Conservation (phyloP, 2,888 invertebrate species). For the Perithous albicinctus region DNA sequence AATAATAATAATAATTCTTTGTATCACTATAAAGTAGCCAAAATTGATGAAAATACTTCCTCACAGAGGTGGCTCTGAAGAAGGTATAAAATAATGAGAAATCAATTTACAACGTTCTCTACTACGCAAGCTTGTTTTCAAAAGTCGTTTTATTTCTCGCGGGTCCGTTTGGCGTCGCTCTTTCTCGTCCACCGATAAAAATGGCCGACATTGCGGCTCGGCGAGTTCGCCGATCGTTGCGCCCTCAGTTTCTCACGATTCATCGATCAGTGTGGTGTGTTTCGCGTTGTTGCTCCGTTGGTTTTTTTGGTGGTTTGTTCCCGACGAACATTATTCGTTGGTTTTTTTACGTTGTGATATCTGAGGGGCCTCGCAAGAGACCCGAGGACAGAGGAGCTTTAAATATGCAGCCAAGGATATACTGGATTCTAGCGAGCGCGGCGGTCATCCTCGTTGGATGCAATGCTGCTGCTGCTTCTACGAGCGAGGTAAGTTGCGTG, state of each 20-base stretch:
- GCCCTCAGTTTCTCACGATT: constrained; percentile 83
- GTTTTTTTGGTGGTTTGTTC: constrained; percentile 77
- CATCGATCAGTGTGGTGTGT: constrained; percentile 84
- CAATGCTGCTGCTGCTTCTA: constrained; percentile 88
- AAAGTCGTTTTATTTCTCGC: constrained; percentile 8
- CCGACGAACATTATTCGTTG: constrained; percentile 69
- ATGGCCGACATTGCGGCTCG: constrained; percentile 62
- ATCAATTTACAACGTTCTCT: too few species aligned
- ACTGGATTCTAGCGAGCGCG: constrained; percentile 90
- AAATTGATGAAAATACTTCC: too few species aligned
- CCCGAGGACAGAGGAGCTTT: constrained; percentile 58
- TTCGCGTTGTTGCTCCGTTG: constrained; percentile 81
- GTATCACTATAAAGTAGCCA: too few species aligned
- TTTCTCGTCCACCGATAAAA: constrained; percentile 27
- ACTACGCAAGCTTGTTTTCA: not conserved
- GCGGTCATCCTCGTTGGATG: constrained; percentile 91
- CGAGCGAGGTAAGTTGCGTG: constrained; percentile 89
- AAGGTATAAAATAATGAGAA: too few species aligned
- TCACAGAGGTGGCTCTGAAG: too few species aligned
- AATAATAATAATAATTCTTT: too few species aligned
- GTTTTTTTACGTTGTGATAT: constrained; percentile 69
- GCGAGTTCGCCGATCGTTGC: constrained; percentile 77
- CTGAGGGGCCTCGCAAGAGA: constrained; percentile 68
- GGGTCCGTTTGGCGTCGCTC: constrained; percentile 32
- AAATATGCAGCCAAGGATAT: constrained; percentile 91